Conservation (phyloP, 1,140 invertebrate species). For the Anastrepha obliqua region DNA sequence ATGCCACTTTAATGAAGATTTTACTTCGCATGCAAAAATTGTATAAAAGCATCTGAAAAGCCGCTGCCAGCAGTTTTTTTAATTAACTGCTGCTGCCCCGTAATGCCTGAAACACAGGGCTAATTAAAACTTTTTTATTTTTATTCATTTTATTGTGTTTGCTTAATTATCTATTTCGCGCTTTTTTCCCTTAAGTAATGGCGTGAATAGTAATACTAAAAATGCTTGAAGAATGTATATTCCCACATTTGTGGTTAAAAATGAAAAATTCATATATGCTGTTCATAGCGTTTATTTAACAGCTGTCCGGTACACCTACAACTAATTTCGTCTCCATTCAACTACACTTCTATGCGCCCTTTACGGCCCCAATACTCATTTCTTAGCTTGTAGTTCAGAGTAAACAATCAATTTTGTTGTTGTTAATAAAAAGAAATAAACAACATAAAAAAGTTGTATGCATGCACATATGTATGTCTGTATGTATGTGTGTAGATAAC, state of each 20-base stretch:
- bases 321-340: background rate
- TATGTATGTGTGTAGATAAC: no score
- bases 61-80: background rate
- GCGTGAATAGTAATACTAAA: no score
- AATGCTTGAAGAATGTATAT: background rate
- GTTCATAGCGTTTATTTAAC: background rate
- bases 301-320: background rate
- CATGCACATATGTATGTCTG: background rate
- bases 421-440: background rate
- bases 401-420: background rate
- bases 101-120: background rate
- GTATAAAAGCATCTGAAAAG: background rate
- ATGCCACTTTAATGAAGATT: background rate
- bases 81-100: background rate
- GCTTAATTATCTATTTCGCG: background rate
- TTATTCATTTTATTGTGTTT: background rate
- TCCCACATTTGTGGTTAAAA: background rate
- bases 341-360: background rate
- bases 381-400: background rate
- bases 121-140: constrained; percentile 3
- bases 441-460: background rate
- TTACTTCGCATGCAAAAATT: background rate
- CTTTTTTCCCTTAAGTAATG: background rate
- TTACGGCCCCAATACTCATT: background rate
- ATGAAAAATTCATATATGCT: constrained; percentile 16